Conservation (phyloP, 2,888 invertebrate genomes). For the Matsumyia berberina region DNA sequence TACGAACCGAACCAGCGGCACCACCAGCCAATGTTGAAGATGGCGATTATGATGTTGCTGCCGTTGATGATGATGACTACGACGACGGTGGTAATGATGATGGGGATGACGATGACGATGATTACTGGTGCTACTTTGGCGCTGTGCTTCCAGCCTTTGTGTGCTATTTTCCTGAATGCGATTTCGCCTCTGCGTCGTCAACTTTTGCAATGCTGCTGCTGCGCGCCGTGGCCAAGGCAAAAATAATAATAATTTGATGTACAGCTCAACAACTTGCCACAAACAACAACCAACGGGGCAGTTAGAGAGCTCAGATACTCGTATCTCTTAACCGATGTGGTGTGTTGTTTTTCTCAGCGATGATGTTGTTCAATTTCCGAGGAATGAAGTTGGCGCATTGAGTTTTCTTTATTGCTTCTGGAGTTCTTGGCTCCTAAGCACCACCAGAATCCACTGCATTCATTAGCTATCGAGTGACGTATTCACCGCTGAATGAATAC, state of each 20-base stretch:
- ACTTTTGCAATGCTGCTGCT: conserved; percentile 62
- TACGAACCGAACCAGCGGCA: conserved; percentile 71
- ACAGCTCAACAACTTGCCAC: conserved; percentile 47
- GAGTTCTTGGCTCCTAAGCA: conserved; percentile 36
- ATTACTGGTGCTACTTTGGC: conserved; percentile 71
- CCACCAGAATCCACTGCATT: too few species aligned
- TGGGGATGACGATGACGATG: conserved; percentile 52
- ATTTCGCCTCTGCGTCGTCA: conserved; percentile 69
- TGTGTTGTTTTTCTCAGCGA: conserved; percentile 46
- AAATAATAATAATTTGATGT: conserved; percentile 72
- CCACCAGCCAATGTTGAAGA: conserved; percentile 77
- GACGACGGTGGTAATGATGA: conserved; percentile 28
- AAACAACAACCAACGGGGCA: conserved; percentile 43
- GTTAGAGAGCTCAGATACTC: conserved; percentile 29
- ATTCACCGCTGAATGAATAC: background rate
- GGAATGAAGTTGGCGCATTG: conserved; percentile 60
- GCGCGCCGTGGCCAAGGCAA: conserved; percentile 60
- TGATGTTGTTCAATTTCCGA: conserved; percentile 63
- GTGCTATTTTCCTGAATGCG: conserved; percentile 74
- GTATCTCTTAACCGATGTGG: conserved; percentile 20
- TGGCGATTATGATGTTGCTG: conserved; percentile 71
- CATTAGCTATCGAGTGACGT: conserved; percentile 8
- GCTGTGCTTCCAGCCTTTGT: conserved; percentile 63
- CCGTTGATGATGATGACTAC: conserved; percentile 35
- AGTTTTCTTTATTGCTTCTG: conserved; percentile 35